Conservation (phyloP, 2,113 vertebrate genomes). For the Microcebus jonahi region DNA sequence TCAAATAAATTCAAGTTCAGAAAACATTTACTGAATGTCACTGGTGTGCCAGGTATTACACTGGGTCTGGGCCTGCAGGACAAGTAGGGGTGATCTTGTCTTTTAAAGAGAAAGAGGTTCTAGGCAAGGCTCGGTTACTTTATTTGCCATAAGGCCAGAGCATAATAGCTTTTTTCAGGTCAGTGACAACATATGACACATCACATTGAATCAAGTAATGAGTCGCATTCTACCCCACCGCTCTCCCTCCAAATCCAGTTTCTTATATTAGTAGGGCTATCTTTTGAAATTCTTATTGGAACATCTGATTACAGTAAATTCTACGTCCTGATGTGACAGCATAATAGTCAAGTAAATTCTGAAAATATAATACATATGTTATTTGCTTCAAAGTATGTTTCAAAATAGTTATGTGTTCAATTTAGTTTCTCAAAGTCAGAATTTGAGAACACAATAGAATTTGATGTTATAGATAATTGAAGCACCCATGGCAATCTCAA, state of each 20-base stretch:
- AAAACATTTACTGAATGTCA: background rate
- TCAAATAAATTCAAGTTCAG: background rate
- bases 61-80: background rate
- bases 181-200: background rate
- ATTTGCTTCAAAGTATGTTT: background rate
- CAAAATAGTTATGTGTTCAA: background rate
- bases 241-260: background rate
- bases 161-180: background rate
- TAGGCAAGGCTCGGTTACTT: background rate
- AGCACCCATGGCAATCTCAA: background rate
- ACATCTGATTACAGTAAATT: background rate
- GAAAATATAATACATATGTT: background rate
- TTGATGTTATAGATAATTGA: slow-evolving; percentile 25
- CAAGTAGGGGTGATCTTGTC: background rate
- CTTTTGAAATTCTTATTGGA: slow-evolving; percentile 38
- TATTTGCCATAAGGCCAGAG: background rate
- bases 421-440: slow-evolving; percentile 16
- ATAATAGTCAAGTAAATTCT: background rate
- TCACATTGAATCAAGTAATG: background rate
- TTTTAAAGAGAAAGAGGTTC: background rate
- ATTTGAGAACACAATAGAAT: background rate
- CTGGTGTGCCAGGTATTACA: background rate
- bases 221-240: background rate
- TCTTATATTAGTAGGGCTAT: background rate
- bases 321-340: background rate